A percentile compares a stretch with the other conserved stretches of the same genome.
Conservation (phyloP, 2,888 invertebrate species). For the Polymixis flavicincta region DNA sequence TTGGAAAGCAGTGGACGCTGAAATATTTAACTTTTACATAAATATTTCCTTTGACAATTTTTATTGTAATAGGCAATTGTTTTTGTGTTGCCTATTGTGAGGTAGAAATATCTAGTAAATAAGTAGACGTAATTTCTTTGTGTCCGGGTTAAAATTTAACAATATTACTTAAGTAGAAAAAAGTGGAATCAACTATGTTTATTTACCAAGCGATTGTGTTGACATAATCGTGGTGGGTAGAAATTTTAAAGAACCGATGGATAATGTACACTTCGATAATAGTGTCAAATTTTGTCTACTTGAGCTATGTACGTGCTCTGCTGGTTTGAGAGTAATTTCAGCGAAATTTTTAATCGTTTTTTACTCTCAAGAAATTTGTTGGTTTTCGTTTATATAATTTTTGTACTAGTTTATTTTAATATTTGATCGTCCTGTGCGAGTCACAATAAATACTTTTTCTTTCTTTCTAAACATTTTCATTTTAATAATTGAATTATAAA, state of each 20-base stretch:
- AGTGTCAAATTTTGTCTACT: neutral
- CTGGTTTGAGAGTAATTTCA: neutral
- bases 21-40: slow-evolving; percentile 33
- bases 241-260: neutral
- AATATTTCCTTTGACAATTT: slow-evolving; percentile 37
- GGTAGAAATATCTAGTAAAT: neutral
- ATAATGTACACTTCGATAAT: neutral
- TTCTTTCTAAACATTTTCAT: slow-evolving; percentile 10
- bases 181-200: neutral
- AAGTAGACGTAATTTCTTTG: neutral
- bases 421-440: too few relatives aligned
- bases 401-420: too few relatives aligned
- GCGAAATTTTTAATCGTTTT: too few relatives aligned
- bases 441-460: too few relatives aligned
- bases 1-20: slow-evolving; percentile 37
- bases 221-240: neutral
- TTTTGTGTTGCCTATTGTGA: slow-evolving; percentile 1
- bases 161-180: neutral
- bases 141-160: neutral
- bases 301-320: neutral
- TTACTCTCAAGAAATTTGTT: too few relatives aligned
- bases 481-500: slow-evolving; percentile 21
- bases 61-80: slow-evolving; percentile 4
- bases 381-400: too few relatives aligned
- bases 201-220: neutral